Evolutionary conservation across 2,113 vertebrate genomes (phyloP), one percentile per base, ranked within the genome.

Genomic region (Plecturocebus donacophilus): DNA sequence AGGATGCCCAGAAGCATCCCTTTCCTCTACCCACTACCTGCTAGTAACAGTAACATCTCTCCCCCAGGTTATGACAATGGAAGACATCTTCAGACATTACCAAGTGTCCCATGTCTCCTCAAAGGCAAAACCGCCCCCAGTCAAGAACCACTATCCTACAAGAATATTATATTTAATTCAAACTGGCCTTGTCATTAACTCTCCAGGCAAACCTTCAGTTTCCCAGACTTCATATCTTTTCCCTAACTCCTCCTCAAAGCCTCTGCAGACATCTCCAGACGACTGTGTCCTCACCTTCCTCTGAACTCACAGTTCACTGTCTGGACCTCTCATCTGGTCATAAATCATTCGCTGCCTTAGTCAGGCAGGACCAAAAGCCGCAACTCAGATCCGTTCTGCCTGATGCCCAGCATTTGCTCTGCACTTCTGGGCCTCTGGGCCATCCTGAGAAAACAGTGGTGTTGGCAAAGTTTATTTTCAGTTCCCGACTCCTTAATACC

Each of bases 391-490:
- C 40, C 85, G 8, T 32, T 49, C 25, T 73, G 17, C 70, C 42
- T 10, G 27, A 73, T 9, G 81, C 76, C 68, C 47, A 49, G 40
- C 19, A 85, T 58, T 92, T 85, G 81, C 64, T 77, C 83, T 85
- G 42, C 42, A 32, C 61, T 68, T 68, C 66, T 3, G 66, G 42
- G 42, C 76, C 58, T 93, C 71, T 2, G 68, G 54, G 30, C 66
- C 14, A 70, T 79, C 25, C 25, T 30, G 64, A 94, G 87, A 95
- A 87, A 95, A 73, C 10, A n/a, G 45, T 10, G 2, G 9, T 77
- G 47, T 5, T 61, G 71, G 90, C 40, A 45, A 91, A 94, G 79
- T 92, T 70, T 80, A 84, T 85, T 93, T 96, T 96, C 80, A 54
- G 75, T 38, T 61, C 68, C 38, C 14, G 21, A 11, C 30, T 76